Evolutionary conservation across 2,888 invertebrate species (phyloP).

Genomic region (Amphiduros pacificus): DNA sequence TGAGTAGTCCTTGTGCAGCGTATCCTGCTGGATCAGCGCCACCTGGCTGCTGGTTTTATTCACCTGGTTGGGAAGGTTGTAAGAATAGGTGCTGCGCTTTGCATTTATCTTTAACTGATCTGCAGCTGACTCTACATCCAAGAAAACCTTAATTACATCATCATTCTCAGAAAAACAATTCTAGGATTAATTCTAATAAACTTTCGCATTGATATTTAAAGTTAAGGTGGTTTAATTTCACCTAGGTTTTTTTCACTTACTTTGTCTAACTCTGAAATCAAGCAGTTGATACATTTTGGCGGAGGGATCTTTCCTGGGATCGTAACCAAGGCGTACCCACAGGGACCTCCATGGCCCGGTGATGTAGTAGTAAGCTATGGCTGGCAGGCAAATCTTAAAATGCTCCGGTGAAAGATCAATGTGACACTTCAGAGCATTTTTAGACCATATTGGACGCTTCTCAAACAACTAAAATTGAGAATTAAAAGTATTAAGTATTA

Average conservation of each 20-base stretch:
- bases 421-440: slow-evolving; percentile 67
- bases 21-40: slow-evolving; percentile 18
- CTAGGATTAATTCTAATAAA: too few species aligned
- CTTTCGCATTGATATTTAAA: too few species aligned
- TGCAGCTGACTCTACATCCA: slow-evolving; percentile 20
- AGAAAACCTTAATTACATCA: too few species aligned
- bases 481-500: too few species aligned
- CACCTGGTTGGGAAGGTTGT: slow-evolving; percentile 34
- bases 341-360: slow-evolving; percentile 88
- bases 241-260: slow-evolving; percentile 43
- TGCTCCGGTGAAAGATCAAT: slow-evolving; percentile 21
- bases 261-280: slow-evolving; percentile 68
- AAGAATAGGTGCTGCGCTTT: slow-evolving; percentile 33
- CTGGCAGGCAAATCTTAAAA: slow-evolving; percentile 70
- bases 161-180: too few species aligned
- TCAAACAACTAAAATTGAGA: slow-evolving; percentile 71
- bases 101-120: slow-evolving; percentile 25
- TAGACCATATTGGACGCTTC: slow-evolving; percentile 87
- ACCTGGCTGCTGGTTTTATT: slow-evolving; percentile 28
- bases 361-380: slow-evolving; percentile 80
- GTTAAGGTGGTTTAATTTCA: too few species aligned
- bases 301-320: slow-evolving; percentile 79
- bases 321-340: slow-evolving; percentile 89
- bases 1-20: slow-evolving; percentile 6
- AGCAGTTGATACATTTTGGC: slow-evolving; percentile 85